Percentiles rank a stretch among this genome's conserved stretches.
These are phyloP conservation scores for Endomychus coccineus DNA, from an alignment of 2,888 invertebrate species.

Conservation along the genomic window DNA sequence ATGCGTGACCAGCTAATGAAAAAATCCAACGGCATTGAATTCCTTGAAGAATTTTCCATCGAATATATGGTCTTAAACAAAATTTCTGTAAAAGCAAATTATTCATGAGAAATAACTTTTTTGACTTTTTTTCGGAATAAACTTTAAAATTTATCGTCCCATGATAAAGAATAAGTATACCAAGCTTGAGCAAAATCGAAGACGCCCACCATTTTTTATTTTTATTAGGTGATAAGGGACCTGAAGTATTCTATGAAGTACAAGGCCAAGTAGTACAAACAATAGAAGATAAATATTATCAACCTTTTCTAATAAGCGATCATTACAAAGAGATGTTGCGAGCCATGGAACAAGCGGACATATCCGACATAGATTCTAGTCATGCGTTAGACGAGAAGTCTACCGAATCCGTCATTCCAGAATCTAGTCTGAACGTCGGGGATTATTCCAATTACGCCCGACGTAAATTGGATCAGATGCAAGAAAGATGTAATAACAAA, in stretches of 20 bases:
- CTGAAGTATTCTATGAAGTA: conserved; percentile 81
- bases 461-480: conserved; percentile 72
- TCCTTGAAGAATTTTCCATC: too few relatives aligned
- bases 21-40: too few relatives aligned
- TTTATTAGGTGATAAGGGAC: conserved; percentile 76
- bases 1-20: too few relatives aligned
- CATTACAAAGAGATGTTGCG: conserved; percentile 68
- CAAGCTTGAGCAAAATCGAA: too few relatives aligned
- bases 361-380: conserved; percentile 39
- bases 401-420: conserved; percentile 50
- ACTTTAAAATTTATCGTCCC: too few relatives aligned
- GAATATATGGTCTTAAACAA: too few relatives aligned
- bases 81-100: too few relatives aligned
- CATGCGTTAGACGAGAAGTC: conserved; percentile 48
- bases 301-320: conserved; percentile 80
- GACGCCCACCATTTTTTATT: too few relatives aligned
- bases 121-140: too few relatives aligned
- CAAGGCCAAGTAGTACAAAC: conserved; percentile 72
- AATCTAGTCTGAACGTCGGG: conserved; percentile 55
- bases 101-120: too few relatives aligned
- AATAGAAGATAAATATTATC: conserved; percentile 81
- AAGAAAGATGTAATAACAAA: conserved; percentile 79
- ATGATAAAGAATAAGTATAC: too few relatives aligned
- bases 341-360: conserved; percentile 54
- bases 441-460: conserved; percentile 79